These are phyloP conservation scores for Anableps anableps DNA, from an alignment of 2,797 vertebrate species.

Conservation along the genomic window DNA sequence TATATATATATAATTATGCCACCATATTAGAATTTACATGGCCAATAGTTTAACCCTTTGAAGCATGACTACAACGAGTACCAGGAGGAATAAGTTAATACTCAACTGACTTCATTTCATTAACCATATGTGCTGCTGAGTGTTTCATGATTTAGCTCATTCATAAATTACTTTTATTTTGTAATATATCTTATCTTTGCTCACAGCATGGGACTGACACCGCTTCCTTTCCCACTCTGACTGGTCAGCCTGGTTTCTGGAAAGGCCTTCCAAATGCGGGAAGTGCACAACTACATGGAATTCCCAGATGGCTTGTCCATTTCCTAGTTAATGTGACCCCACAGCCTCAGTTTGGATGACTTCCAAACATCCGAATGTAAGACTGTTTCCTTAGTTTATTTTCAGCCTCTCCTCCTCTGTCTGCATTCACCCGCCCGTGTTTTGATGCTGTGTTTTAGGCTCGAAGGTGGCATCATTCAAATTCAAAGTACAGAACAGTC, in stretches of 20 bases:
- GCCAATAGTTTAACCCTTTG: background rate
- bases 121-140: background rate
- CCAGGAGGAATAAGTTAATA: background rate
- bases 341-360: conserved; percentile 30
- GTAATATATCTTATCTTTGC: background rate
- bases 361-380: conserved; percentile 31
- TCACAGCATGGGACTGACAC: background rate
- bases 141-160: background rate
- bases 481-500: background rate
- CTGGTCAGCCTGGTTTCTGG: conserved; percentile 38
- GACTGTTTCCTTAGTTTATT: background rate
- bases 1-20: background rate
- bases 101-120: background rate
- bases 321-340: conserved; percentile 52
- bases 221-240: conserved; percentile 44
- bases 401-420: background rate
- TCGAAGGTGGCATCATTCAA: background rate
- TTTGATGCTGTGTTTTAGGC: conserved; percentile 1
- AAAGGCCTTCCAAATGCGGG: conserved; percentile 38
- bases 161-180: background rate
- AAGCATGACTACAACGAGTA: background rate
- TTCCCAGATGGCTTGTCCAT: conserved; percentile 46
- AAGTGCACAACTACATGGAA: conserved; percentile 45
- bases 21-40: background rate
- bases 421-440: background rate